Conservation (phyloP, 2,888 invertebrate species). For the Calliopum simillimum region DNA sequence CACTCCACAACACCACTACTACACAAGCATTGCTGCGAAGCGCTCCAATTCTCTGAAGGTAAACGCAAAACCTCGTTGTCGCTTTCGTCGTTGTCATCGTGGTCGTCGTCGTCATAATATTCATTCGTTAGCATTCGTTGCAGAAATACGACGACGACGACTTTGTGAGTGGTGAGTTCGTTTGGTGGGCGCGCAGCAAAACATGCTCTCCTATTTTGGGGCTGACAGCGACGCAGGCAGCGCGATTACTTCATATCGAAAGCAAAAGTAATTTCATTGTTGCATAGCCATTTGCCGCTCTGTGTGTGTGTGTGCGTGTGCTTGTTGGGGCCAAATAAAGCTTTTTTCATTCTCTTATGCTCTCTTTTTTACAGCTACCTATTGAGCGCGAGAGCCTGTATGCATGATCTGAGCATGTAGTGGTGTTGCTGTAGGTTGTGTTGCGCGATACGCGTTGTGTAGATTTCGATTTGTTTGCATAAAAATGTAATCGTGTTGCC, state of each 20-base stretch:
- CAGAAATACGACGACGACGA: conserved; percentile 37
- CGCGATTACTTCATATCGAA: conserved; percentile 65
- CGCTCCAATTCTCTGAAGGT: conserved; percentile 34
- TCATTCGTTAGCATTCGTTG: conserved; percentile 46
- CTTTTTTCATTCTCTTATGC: no score
- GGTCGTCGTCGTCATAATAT: conserved; percentile 8
- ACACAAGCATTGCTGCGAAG: conserved; percentile 5
- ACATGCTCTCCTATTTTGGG: conserved; percentile 27
- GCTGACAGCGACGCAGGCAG: conserved; percentile 34
- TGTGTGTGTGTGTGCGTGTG: conserved; percentile 13
- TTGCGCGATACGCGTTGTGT: conserved; percentile 40
- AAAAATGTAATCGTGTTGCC: conserved; percentile 17
- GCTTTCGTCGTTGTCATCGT: conserved; percentile 39
- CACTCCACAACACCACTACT: neutral
- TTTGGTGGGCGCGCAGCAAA: conserved; percentile 12
- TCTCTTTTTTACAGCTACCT: no score
- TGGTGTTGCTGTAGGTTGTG: conserved; percentile 48
- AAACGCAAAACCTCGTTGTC: conserved; percentile 24
- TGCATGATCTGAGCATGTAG: conserved; percentile 25
- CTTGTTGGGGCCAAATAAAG: neutral
- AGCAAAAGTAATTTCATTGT: conserved; percentile 63
- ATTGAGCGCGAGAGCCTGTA: neutral
- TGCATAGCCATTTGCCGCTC: neutral
- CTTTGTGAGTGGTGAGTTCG: conserved; percentile 5
- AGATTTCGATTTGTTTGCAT: conserved; percentile 42